Evolutionary conservation across 35 echinoderm and acorn worm species (phyloP).

Genomic region (Apostichopus californicus): DNA sequence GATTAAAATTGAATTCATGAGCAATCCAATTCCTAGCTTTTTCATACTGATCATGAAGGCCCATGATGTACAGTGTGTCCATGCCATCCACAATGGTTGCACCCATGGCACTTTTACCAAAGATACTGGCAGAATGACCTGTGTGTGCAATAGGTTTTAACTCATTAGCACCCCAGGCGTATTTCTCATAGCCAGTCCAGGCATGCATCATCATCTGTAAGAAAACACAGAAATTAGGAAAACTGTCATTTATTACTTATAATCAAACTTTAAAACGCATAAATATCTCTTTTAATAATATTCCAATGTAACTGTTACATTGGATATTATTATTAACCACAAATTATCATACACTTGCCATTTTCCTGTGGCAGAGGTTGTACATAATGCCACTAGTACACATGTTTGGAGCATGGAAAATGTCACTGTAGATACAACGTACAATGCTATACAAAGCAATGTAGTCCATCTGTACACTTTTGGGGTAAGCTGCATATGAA

Average conservation of each 20-base stretch:
- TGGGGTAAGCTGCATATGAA: too few species aligned
- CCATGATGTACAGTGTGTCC: conserved; percentile 97
- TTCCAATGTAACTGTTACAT: not conserved
- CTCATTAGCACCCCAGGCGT: conserved; percentile 98
- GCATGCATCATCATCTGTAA: conserved; percentile 96
- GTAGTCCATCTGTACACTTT: too few species aligned
- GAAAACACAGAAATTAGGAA: not conserved
- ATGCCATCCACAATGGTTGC: conserved; percentile 95
- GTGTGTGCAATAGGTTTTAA: conserved; percentile 84
- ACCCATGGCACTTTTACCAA: conserved; percentile 86
- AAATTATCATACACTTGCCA: too few species aligned
- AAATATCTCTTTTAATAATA: conserved; percentile 8
- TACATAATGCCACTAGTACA: too few species aligned
- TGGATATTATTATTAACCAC: too few species aligned
- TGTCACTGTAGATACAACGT: too few species aligned
- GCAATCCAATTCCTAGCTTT: conserved; percentile 84
- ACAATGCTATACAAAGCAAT: too few species aligned
- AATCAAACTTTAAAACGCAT: not conserved
- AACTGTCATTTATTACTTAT: not conserved
- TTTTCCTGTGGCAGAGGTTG: too few species aligned
- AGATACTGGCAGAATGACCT: conserved; percentile 96
- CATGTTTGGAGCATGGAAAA: too few species aligned
- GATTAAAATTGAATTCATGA: conserved; percentile 86
- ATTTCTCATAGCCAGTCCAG: conserved; percentile 89
- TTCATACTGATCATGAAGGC: conserved; percentile 79